Percentiles rank a stretch among this genome's conserved stretches.
phyloP scores from a whole-genome alignment of 2,888 invertebrate species.

The Callyntrura sp. region DNA sequence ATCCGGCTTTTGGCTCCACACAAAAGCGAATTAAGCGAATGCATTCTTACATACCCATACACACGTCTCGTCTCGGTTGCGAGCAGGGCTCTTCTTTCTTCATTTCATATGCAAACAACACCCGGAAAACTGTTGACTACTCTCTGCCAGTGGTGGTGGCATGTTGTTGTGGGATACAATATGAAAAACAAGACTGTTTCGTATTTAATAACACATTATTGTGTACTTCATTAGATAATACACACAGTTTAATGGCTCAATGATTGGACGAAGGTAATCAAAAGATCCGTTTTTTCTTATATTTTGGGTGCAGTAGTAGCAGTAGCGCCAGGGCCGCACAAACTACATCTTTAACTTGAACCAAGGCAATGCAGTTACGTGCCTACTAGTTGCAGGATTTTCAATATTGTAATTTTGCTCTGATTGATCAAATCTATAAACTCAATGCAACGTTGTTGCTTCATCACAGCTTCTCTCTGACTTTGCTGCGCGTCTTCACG shows the following conservation, averaged over 20 bases:
- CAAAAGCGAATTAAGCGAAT: background rate
- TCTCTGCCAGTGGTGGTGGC: constrained; percentile 11
- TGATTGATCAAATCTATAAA: constrained; percentile 53
- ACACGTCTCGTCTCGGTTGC: no score
- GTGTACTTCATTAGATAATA: constrained; percentile 49
- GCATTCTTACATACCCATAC: background rate
- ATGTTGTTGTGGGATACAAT: constrained; percentile 5
- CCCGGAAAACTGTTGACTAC: constrained; percentile 15
- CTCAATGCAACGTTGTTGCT: background rate
- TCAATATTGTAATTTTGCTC: constrained; percentile 26
- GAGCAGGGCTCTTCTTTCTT: background rate
- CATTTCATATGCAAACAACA: background rate
- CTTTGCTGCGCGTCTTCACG: background rate
- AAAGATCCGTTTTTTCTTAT: constrained; percentile 68
- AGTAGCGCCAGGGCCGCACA: background rate
- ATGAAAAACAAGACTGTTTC: constrained; percentile 26
- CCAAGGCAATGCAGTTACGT: background rate
- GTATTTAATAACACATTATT: constrained; percentile 36
- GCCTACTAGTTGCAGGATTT: constrained; percentile 44
- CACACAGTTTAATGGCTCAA: constrained; percentile 33
- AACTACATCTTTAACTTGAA: background rate
- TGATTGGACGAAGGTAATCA: constrained; percentile 57
- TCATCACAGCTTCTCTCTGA: background rate
- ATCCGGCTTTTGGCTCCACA: constrained; percentile 44
- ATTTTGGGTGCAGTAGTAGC: constrained; percentile 56